phyloP scores from a whole-genome alignment of 2,888 invertebrate species.

The Odontothrips loti region DNA sequence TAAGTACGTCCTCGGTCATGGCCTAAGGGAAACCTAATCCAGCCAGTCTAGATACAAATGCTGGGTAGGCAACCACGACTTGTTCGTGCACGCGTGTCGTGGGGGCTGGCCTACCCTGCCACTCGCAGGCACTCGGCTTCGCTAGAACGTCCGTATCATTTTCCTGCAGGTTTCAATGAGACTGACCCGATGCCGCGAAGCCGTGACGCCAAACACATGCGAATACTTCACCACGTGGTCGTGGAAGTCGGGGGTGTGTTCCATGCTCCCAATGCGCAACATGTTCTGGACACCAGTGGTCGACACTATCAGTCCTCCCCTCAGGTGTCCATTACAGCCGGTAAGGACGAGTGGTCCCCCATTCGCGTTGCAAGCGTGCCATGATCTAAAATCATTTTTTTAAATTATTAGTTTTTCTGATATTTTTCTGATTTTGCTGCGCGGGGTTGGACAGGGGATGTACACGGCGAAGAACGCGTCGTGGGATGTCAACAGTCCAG shows the following conservation, averaged over 20 bases:
- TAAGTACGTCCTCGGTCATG: too few relatives aligned
- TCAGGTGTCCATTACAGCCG: neutral
- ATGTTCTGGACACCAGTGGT: neutral
- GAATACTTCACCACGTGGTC: slow-evolving; percentile 1
- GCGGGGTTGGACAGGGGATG: neutral
- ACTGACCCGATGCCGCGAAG: neutral
- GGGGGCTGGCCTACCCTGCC: too few relatives aligned
- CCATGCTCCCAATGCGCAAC: neutral
- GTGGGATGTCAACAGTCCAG: neutral
- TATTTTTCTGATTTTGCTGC: neutral
- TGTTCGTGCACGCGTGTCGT: too few relatives aligned
- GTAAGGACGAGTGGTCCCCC: neutral
- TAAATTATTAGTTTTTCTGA: too few relatives aligned
- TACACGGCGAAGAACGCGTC: neutral
- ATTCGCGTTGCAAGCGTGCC: neutral
- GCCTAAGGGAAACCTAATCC: too few relatives aligned
- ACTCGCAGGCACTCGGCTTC: too few relatives aligned
- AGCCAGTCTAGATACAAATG: too few relatives aligned
- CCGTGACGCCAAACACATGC: neutral
- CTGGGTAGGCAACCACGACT: too few relatives aligned
- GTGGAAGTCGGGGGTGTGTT: neutral
- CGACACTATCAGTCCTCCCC: neutral
- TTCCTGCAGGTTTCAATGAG: neutral
- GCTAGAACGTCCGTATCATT: too few relatives aligned
- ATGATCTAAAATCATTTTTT: neutral